These are phyloP conservation scores for Beroe ovata DNA, from an alignment of 37 sponge, comb jelly and placozoan species.

Conservation along the genomic window DNA sequence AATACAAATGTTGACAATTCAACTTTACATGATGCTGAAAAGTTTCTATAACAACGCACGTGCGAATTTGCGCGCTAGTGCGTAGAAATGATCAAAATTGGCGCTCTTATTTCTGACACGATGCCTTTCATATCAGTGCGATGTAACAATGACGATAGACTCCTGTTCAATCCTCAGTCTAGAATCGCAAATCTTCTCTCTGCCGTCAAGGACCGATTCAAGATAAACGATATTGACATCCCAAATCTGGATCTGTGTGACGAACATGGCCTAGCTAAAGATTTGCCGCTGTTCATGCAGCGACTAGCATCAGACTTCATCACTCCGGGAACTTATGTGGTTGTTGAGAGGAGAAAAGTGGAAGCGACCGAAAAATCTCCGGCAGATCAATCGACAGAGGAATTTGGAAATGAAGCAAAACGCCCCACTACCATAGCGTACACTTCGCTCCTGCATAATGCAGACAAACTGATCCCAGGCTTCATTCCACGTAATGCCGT, in stretches of 20 bases:
- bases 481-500: constrained; percentile 11
- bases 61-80: not conserved
- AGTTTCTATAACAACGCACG: constrained; percentile 10
- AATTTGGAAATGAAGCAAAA: not conserved
- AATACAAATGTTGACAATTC: constrained; percentile 1
- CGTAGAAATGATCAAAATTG: too few species aligned
- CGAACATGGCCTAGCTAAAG: constrained; percentile 35
- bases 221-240: not conserved
- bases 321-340: constrained; percentile 41
- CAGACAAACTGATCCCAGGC: constrained; percentile 7
- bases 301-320: not conserved
- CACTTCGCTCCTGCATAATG: constrained; percentile 28
- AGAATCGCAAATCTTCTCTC: constrained; percentile 32
- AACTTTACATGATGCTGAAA: not conserved
- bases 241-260: constrained; percentile 40
- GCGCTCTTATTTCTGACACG: not conserved
- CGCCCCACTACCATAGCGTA: not conserved
- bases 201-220: not conserved
- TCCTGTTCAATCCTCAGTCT: constrained; percentile 26
- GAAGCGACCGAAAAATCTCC: not conserved
- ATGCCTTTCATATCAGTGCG: constrained; percentile 20
- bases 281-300: constrained; percentile 1
- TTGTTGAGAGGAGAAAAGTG: constrained; percentile 23
- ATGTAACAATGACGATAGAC: not conserved
- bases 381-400: not conserved